phyloP scores from a whole-genome alignment of 2,113 vertebrate species.

The Puma concolor region DNA sequence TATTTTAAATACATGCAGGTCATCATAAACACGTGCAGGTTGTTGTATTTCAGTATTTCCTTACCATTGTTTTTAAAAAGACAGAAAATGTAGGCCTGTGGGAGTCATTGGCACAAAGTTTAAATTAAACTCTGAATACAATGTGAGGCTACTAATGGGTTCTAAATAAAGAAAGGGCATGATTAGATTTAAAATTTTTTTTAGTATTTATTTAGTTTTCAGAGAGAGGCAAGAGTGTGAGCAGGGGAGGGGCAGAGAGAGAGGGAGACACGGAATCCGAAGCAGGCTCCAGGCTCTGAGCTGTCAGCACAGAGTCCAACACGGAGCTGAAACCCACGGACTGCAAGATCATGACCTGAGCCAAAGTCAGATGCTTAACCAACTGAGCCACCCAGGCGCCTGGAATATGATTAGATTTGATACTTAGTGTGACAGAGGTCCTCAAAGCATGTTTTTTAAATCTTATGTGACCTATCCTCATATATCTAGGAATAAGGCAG shows the following conservation, averaged over 20 bases:
- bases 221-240: too few species aligned
- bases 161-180: neutral
- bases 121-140: neutral
- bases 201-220: too few species aligned
- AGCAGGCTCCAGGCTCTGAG: too few species aligned
- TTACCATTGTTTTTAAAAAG: neutral
- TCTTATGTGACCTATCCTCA: neutral
- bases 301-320: too few species aligned
- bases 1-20: neutral
- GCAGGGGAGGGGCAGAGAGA: too few species aligned
- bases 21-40: neutral
- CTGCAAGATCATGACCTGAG: too few species aligned
- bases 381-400: too few species aligned
- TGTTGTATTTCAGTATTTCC: neutral
- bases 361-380: too few species aligned
- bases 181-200: neutral
- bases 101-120: neutral
- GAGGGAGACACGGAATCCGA: too few species aligned
- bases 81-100: neutral
- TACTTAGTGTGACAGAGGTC: neutral
- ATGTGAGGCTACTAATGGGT: neutral
- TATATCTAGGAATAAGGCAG: neutral
- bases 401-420: neutral
- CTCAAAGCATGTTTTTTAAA: neutral
- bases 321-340: too few species aligned